Base-by-base conservation (phyloP, 2,888 invertebrate genomes). In the Pyralis farinalis region DNA sequence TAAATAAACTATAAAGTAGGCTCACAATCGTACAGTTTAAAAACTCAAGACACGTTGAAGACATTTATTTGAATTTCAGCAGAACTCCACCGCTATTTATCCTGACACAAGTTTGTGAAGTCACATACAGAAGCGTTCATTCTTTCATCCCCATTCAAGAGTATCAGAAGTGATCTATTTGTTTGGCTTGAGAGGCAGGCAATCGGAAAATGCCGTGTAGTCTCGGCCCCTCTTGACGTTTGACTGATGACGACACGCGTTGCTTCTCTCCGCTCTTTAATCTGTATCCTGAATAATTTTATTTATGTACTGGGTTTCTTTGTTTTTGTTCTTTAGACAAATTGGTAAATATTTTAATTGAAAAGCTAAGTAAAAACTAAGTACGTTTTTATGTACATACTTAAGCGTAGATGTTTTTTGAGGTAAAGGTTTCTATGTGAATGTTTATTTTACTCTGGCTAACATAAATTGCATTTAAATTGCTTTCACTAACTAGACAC, bases 141-240 rank as follows among this genome's bases (percentile, higher is more conserved):
- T 64, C 58, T 59, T 61, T 62, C 57, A 55, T 55, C 57, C 51
- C 51, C 46, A 44, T 42, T 45, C 34, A 52, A 58, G 29, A 63
- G 63, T 56, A 53, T 53, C 47, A 53, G 49, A 56, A 55, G 70
- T 67, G 72, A 74, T 78, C 72, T 72, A 74, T 80, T 74, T 78
- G 74, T 71, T 71, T 72, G 55, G 65, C 63, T 62, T 66, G 49
- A 64, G 65, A 67, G 59, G 61, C 74, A 63, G 68, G 69, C 78
- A 76, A 71, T 76, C 71, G 78, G 70, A 73, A 79, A 76, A 80
- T 76, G 72, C 71, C 70, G 68, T 67, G 64, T 61, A 71, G 67
- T 76, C 77, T 72, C 75, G 76, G 63, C 66, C 71, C 60, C 69
- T 62, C 69, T 61, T 72, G 79, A 77, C 78, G 64, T 77, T 75